phyloP scores from a whole-genome alignment of 1,140 invertebrate species.

The Bombus pyrosoma region DNA sequence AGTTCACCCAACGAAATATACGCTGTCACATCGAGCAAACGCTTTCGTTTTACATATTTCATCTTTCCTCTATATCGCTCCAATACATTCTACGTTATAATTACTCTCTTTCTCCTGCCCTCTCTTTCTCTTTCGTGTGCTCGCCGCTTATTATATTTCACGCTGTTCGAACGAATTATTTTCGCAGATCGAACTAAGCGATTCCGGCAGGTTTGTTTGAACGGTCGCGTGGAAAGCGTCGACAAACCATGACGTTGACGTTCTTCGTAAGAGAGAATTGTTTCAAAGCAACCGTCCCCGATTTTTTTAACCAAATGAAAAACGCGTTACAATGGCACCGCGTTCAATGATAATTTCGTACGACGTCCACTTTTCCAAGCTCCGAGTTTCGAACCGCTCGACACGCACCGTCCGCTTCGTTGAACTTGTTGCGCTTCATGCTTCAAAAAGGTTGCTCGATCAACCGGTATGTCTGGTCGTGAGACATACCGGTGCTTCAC shows the following conservation, averaged over 20 bases:
- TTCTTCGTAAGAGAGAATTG: slow-evolving; percentile 4
- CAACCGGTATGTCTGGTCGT: slow-evolving; percentile 55
- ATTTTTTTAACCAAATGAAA: neutral
- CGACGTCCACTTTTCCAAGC: slow-evolving; percentile 42
- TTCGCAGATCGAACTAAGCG: neutral
- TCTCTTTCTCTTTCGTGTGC: too few relatives aligned
- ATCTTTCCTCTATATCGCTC: neutral
- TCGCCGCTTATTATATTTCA: slow-evolving; percentile 16
- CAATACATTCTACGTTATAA: neutral
- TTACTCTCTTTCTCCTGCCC: neutral
- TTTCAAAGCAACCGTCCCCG: neutral
- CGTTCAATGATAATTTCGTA: slow-evolving; percentile 30
- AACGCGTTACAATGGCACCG: neutral
- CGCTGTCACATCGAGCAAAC: neutral
- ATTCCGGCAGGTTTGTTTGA: neutral
- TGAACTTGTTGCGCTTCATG: slow-evolving; percentile 57
- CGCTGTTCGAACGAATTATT: slow-evolving; percentile 21
- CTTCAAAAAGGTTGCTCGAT: slow-evolving; percentile 57
- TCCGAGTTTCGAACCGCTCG: neutral
- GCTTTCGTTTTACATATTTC: slow-evolving; percentile 3
- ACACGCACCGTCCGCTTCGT: slow-evolving; percentile 53
- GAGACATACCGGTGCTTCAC: slow-evolving; percentile 43
- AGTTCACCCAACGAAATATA: neutral
- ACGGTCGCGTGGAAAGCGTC: neutral
- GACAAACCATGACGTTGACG: neutral